A percentile compares a stretch with the other conserved stretches of the same genome.
Conservation (phyloP, 2,797 vertebrate species). For the Coreius guichenoti region DNA sequence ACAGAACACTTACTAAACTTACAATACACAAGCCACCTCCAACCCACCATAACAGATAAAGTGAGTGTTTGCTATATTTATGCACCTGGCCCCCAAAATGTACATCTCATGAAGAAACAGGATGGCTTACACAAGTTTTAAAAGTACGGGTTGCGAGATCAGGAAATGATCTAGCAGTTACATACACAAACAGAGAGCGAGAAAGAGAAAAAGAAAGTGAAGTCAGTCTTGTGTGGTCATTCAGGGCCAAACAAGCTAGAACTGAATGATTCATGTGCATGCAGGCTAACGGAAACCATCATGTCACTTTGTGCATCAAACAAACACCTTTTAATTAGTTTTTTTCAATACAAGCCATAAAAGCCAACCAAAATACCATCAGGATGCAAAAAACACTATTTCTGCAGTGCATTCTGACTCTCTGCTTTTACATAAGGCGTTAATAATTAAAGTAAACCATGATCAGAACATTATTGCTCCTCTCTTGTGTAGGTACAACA, state of each 20-base stretch:
- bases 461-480: background rate
- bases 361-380: background rate
- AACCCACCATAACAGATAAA: background rate
- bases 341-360: background rate
- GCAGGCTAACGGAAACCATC: background rate
- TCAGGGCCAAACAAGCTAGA: background rate
- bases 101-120: background rate
- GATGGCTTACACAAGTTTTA: background rate
- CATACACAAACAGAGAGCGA: background rate
- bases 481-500: background rate
- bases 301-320: background rate
- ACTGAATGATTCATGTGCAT: constrained; percentile 23
- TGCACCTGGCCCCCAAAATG: background rate
- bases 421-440: background rate
- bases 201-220: constrained; percentile 13
- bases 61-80: background rate
- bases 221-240: background rate
- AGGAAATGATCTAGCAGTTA: background rate
- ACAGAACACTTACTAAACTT: background rate
- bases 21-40: background rate
- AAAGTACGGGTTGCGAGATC: background rate
- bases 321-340: background rate
- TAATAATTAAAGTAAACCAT: background rate
- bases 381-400: background rate
- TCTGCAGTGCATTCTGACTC: background rate